Percentiles rank a stretch among this genome's conserved stretches.
These are phyloP conservation scores for Siniperca knerii DNA, from an alignment of 2,113 vertebrate genomes.

Conservation along the genomic window DNA sequence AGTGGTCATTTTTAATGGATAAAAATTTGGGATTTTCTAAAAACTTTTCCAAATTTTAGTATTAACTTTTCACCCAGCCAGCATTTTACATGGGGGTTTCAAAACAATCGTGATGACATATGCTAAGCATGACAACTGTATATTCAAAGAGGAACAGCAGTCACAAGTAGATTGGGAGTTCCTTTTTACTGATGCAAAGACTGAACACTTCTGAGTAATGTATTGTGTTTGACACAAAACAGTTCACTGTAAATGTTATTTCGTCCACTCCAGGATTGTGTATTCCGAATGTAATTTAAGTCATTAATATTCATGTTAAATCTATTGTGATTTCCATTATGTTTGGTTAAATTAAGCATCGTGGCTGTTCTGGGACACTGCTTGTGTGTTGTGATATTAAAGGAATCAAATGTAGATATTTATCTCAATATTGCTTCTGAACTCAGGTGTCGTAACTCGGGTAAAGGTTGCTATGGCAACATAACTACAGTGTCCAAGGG, in stretches of 20 bases:
- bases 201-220: not conserved
- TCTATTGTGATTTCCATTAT: too few relatives aligned
- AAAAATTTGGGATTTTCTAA: too few relatives aligned
- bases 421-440: not conserved
- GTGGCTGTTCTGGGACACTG: not conserved
- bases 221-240: not conserved
- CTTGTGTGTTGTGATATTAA: not conserved
- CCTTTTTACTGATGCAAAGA: not conserved
- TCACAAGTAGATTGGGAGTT: not conserved
- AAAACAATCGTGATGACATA: not conserved
- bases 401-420: not conserved
- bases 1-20: too few relatives aligned
- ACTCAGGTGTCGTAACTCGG: not conserved
- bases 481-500: not conserved
- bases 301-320: not conserved
- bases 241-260: not conserved
- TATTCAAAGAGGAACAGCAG: not conserved
- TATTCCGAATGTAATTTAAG: not conserved
- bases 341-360: not conserved
- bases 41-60: not conserved
- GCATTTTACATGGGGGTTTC: not conserved
- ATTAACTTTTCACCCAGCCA: not conserved
- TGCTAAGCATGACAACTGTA: not conserved
- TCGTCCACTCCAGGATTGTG: not conserved
- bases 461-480: conserved; percentile 5